Evolutionary conservation across 2,888 invertebrate genomes (phyloP).

Genomic region (Epirrita christyi): DNA sequence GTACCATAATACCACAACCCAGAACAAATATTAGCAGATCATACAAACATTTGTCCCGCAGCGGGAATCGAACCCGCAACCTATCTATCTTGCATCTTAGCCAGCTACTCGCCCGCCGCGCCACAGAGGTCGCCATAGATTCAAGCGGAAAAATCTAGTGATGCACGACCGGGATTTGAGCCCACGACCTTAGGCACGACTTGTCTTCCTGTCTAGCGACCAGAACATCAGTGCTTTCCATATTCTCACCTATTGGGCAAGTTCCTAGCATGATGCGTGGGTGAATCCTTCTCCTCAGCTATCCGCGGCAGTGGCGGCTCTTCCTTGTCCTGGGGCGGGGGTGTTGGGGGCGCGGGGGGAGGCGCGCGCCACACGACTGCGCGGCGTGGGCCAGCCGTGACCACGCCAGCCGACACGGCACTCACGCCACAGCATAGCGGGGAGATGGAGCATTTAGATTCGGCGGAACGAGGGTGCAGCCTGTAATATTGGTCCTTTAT

Average conservation of each 20-base stretch:
- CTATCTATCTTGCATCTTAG: too few relatives aligned
- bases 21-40: too few relatives aligned
- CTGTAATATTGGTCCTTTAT: conserved; percentile 65
- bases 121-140: too few relatives aligned
- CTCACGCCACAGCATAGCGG: conserved; percentile 88
- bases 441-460: conserved; percentile 92
- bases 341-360: conserved; percentile 67
- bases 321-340: conserved; percentile 69
- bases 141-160: too few relatives aligned
- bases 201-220: too few relatives aligned
- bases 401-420: conserved; percentile 61
- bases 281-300: conserved; percentile 94
- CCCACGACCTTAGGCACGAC: too few relatives aligned
- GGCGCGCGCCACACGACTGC: conserved; percentile 61
- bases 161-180: too few relatives aligned
- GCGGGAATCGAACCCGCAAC: too few relatives aligned
- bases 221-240: too few relatives aligned
- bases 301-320: conserved; percentile 89
- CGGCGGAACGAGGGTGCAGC: conserved; percentile 95
- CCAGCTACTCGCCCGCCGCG: too few relatives aligned
- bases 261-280: conserved; percentile 84
- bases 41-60: too few relatives aligned
- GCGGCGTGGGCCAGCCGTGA: conserved; percentile 40
- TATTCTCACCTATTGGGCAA: conserved; percentile 58
- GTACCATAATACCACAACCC: too few relatives aligned